Evolutionary conservation across 2,888 invertebrate genomes (phyloP).

Genomic region (Eudemis profundana): DNA sequence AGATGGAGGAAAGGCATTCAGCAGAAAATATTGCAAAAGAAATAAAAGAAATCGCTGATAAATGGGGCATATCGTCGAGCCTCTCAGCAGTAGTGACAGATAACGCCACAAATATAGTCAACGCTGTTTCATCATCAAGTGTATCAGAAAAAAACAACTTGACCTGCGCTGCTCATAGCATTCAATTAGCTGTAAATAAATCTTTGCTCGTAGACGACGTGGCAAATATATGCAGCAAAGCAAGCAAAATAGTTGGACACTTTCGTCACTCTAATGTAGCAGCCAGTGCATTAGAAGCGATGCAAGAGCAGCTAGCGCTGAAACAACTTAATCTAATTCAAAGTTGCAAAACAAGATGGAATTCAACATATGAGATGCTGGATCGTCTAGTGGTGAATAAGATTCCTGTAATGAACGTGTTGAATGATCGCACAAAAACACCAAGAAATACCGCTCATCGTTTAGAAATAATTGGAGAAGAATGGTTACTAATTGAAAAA

Average conservation of each 20-base stretch:
- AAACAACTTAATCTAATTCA: constrained; percentile 11
- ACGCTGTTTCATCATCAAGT: constrained; percentile 1
- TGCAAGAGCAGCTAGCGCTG: constrained; percentile 7
- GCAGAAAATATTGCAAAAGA: neutral
- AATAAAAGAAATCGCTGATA: constrained; percentile 2
- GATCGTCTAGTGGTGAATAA: constrained; percentile 1
- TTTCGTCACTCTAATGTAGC: constrained; percentile 15
- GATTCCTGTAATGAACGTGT: constrained; percentile 12
- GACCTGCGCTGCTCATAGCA: constrained; percentile 7
- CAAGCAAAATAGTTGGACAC: constrained; percentile 12
- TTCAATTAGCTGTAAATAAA: constrained; percentile 14
- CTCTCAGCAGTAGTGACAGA: constrained; percentile 10
- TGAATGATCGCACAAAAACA: constrained; percentile 7
- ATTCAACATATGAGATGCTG: constrained; percentile 6
- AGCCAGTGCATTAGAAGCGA: neutral
- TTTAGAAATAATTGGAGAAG: constrained; percentile 4
- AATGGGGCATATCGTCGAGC: constrained; percentile 13
- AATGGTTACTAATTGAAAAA: constrained; percentile 8
- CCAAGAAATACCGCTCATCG: constrained; percentile 1
- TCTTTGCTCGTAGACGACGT: neutral
- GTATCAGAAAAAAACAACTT: constrained; percentile 9
- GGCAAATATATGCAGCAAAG: constrained; percentile 8
- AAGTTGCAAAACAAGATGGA: constrained; percentile 17
- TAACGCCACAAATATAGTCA: constrained; percentile 6
- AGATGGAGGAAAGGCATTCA: constrained; percentile 11